Evolutionary conservation across 2,113 vertebrate species (phyloP).

Genomic region (Mixornis gularis): DNA sequence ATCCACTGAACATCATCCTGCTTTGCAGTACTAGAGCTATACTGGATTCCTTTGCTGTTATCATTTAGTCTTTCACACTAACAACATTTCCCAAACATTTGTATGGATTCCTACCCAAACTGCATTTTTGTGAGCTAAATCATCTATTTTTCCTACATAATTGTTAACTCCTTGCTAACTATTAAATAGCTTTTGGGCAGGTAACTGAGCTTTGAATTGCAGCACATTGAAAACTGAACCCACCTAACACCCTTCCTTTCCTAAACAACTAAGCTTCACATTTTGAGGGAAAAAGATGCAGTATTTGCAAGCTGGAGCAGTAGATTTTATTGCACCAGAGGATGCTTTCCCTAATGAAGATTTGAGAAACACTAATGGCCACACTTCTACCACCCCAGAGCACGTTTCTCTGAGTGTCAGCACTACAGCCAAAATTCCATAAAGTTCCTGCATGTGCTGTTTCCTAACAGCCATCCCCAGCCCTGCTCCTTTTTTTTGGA

Average conservation of each 20-base stretch:
- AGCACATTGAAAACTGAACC: not conserved
- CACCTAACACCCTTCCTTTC: not conserved
- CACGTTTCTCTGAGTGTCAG: not conserved
- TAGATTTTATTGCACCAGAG: not conserved
- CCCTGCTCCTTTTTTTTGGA: not conserved
- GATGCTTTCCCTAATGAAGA: not conserved
- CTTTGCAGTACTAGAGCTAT: not conserved
- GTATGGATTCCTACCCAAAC: not conserved
- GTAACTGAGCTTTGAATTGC: not conserved
- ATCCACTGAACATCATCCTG: not conserved
- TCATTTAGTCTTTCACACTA: not conserved
- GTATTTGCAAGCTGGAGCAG: not conserved
- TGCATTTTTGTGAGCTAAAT: not conserved
- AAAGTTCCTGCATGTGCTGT: not conserved
- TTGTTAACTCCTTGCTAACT: not conserved
- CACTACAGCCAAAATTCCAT: not conserved
- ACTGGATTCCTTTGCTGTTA: not conserved
- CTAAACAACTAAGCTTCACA: not conserved
- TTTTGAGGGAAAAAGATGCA: not conserved
- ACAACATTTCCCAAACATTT: not conserved
- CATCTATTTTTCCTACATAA: not conserved
- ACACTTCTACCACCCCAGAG: not conserved
- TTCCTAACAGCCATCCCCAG: not conserved
- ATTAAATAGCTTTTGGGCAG: not conserved
- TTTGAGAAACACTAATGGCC: not conserved